Evolutionary conservation across 2,888 invertebrate genomes (phyloP), one percentile per base, ranked within the genome.

Genomic region (Drosophila testacea): DNA sequence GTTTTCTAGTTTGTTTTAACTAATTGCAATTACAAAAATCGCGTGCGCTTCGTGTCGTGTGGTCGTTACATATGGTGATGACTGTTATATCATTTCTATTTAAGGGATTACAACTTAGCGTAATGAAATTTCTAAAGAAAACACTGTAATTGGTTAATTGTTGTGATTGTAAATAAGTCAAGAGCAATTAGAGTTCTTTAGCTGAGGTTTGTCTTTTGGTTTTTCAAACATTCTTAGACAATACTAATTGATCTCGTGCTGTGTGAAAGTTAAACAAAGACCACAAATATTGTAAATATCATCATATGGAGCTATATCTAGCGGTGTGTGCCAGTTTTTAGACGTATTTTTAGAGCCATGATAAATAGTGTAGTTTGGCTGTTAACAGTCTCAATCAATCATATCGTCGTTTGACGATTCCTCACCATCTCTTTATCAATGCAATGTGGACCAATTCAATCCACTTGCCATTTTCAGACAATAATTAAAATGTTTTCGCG

Each of bases 401-500:
- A 81, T 44, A 34, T 39, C 56, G 34, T 34, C 28, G 38, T 4
- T 38, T 54, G 28, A 6, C 36, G 46, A 28, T 56, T 7, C 10
- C 28, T 28, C 38, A 16, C 28, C 30, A 22, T 52, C 28, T 51
- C 7, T 56, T 64, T 76, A 73, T 76, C 73, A 59, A 34, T 56
- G 52, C 70, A 60, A 72, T 65, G 71, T 51, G 55, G 65, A 47
- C 46, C 62, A 65, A 70, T 60, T 48, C 69, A 65, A 71, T 42
- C 47, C 56, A 48, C 60, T 61, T 70, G 52, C 84, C 84, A 83
- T 88, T 69, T 68, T 44, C 60, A 75, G 85, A 60, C 67, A 68
- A 74, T 74, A 88, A 84, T 84, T 86, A 84, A 88, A 88, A 86
- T 84, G 81, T 76, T 84, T 79, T 48, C 66, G 59, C 68, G 61